phyloP scores from a whole-genome alignment of 2,113 vertebrate species.

The Zeus faber region DNA sequence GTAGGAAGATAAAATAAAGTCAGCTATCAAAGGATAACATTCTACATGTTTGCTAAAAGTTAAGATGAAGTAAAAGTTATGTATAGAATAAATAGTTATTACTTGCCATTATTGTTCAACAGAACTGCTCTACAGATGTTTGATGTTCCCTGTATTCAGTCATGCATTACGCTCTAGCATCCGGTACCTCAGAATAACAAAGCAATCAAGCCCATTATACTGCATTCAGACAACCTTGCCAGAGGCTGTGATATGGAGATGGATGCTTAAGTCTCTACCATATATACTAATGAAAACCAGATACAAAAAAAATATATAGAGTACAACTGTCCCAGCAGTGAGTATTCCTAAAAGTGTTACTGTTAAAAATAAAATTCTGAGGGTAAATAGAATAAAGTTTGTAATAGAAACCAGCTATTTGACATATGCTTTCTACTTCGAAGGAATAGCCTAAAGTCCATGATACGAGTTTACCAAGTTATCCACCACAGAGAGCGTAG shows the following conservation, averaged over 20 bases:
- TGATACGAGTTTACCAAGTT: slow-evolving; percentile 50
- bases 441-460: slow-evolving; percentile 39
- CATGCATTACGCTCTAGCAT: slow-evolving; percentile 59
- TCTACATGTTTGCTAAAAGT: slow-evolving; percentile 10
- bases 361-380: slow-evolving; percentile 89
- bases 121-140: slow-evolving; percentile 55
- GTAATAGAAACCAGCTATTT: slow-evolving; percentile 98
- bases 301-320: slow-evolving; percentile 83
- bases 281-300: slow-evolving; percentile 77
- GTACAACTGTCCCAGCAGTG: slow-evolving; percentile 99
- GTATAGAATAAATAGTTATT: slow-evolving; percentile 61
- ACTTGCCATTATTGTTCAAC: slow-evolving; percentile 32
- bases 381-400: slow-evolving; percentile 86
- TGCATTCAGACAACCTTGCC: slow-evolving; percentile 77
- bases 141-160: slow-evolving; percentile 52
- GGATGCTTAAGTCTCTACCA: slow-evolving; percentile 65
- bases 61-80: slow-evolving; percentile 24
- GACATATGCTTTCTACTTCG: slow-evolving; percentile 79
- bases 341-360: slow-evolving; percentile 88
- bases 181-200: slow-evolving; percentile 57
- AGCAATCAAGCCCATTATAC: slow-evolving; percentile 42
- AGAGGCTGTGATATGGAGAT: slow-evolving; percentile 76
- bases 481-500: slow-evolving; percentile 43
- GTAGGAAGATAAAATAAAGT: slow-evolving; percentile 6
- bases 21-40: background rate